phyloP scores from a whole-genome alignment of 2,797 vertebrate genomes.

The Microctenopoma steveboyesi region DNA sequence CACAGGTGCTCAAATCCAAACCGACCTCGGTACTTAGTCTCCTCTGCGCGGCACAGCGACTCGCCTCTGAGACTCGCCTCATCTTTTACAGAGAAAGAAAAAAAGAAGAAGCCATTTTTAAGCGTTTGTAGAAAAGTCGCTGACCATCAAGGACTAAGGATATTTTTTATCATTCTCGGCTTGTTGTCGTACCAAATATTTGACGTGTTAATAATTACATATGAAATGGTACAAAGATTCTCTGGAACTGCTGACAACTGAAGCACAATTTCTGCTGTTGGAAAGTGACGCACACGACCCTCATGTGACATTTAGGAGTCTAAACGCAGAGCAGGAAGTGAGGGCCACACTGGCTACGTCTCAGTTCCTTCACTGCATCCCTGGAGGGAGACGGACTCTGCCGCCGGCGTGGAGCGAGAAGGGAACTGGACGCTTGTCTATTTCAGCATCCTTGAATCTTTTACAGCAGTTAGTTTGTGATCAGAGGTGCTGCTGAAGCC shows the following conservation, averaged over 20 bases:
- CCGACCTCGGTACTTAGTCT: conserved; percentile 69
- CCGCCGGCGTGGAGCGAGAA: no score
- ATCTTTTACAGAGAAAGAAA: conserved; percentile 42
- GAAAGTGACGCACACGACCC: conserved; percentile 26
- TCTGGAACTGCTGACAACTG: conserved; percentile 36
- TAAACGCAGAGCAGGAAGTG: conserved; percentile 8
- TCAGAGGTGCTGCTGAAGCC: no score
- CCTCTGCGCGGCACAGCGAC: conserved; percentile 39
- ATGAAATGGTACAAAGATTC: conserved; percentile 43
- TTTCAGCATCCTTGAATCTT: no score
- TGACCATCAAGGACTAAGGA: conserved; percentile 38
- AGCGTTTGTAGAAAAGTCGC: conserved; percentile 64
- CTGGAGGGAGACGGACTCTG: no score
- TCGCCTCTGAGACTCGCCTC: conserved; percentile 37
- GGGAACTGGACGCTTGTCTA: no score
- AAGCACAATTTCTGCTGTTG: conserved; percentile 62
- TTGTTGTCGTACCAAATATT: conserved; percentile 71
- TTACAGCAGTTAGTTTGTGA: no score
- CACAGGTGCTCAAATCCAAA: conserved; percentile 75
- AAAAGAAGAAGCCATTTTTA: conserved; percentile 69
- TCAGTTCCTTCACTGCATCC: no score
- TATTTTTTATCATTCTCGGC: conserved; percentile 45
- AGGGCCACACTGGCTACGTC: no score
- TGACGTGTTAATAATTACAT: conserved; percentile 25
- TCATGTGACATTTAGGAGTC: conserved; percentile 18